phyloP scores from a whole-genome alignment of 2,888 invertebrate genomes.

The Stictocephala bisonia region DNA sequence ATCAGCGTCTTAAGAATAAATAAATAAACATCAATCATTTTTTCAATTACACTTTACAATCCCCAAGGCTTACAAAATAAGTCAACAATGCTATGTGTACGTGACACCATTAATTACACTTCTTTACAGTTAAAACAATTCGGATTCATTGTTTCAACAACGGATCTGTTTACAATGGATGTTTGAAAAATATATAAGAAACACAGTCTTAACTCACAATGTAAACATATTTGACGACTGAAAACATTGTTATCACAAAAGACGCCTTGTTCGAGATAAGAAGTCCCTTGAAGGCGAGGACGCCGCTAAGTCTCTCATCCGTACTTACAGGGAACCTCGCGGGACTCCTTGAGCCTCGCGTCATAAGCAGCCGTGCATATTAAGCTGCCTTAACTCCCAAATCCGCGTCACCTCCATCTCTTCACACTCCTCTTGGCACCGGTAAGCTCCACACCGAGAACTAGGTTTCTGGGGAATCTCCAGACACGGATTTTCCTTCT shows the following conservation, averaged over 20 bases:
- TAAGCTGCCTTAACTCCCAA: slow-evolving; percentile 31
- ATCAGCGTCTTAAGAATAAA: no score
- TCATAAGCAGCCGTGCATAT: slow-evolving; percentile 18
- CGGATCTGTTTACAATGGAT: no score
- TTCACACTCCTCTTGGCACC: slow-evolving; percentile 14
- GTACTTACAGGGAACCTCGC: no score
- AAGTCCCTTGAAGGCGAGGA: slow-evolving; percentile 17
- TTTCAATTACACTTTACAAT: no score
- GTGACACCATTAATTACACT: no score
- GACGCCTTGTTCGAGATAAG: slow-evolving; percentile 12
- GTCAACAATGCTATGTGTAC: no score
- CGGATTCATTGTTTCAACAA: no score
- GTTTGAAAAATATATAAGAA: no score
- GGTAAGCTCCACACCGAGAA: slow-evolving; percentile 11
- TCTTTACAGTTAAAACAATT: no score
- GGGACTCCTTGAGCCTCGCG: slow-evolving; percentile 11
- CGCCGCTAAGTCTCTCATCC: not conserved
- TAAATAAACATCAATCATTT: no score
- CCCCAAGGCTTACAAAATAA: no score
- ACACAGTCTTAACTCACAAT: not conserved
- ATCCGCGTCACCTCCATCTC: slow-evolving; percentile 22
- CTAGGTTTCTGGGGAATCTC: slow-evolving; percentile 16
- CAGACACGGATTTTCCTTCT: not conserved
- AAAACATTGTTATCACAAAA: not conserved
- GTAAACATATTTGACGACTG: not conserved